phyloP scores from a whole-genome alignment of 2,797 vertebrate genomes.

The Catharus ustulatus region DNA sequence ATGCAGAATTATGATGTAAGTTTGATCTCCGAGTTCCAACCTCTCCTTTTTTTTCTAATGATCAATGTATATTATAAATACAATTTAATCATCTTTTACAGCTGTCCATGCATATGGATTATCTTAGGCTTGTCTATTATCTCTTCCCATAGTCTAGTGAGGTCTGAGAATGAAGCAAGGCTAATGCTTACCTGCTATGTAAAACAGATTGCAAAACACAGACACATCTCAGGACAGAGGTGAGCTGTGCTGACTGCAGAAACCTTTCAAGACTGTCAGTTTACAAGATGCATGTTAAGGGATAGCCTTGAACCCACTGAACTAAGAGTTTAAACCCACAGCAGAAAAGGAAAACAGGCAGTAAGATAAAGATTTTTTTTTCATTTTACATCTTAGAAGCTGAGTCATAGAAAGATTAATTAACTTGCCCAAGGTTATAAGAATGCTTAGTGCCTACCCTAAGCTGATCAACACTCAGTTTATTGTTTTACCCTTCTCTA shows the following conservation, averaged over 20 bases:
- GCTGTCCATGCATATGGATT: not conserved
- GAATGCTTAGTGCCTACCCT: not conserved
- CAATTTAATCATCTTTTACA: not conserved
- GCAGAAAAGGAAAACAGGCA: not conserved
- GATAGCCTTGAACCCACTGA: not conserved
- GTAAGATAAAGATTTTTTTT: conserved; percentile 6
- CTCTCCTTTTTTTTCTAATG: not conserved
- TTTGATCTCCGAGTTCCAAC: not conserved
- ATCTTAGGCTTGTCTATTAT: not conserved
- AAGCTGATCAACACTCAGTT: not conserved
- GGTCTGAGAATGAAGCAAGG: not conserved
- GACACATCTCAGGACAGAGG: not conserved
- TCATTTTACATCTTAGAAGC: conserved; percentile 14
- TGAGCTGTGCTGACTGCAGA: not conserved
- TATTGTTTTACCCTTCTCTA: not conserved
- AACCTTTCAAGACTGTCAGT: not conserved
- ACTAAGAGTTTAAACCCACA: not conserved
- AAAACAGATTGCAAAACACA: not conserved
- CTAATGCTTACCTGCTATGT: not conserved
- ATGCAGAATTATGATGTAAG: not conserved
- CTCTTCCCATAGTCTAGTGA: not conserved
- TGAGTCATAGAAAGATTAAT: conserved; percentile 36
- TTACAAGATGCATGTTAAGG: not conserved
- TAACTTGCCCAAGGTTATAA: not conserved
- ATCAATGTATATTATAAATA: not conserved